phyloP scores from a whole-genome alignment of 2,113 vertebrate species.

The Phasianus colchicus region DNA sequence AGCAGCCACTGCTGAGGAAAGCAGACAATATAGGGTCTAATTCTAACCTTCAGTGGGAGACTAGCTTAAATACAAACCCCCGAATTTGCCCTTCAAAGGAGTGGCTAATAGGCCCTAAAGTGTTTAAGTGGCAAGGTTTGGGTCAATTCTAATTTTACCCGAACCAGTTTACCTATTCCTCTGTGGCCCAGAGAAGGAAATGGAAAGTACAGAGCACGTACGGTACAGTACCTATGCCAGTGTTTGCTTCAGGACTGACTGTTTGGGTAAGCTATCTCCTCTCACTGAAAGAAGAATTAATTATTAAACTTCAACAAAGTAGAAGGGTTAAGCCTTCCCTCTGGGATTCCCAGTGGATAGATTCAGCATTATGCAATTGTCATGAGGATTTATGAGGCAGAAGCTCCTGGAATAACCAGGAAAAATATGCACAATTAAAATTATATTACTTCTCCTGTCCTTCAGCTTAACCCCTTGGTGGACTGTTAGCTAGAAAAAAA shows the following conservation, averaged over 20 bases:
- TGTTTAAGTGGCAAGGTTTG: slow-evolving; percentile 27
- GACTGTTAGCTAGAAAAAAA: not conserved
- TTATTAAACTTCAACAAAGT: slow-evolving; percentile 42
- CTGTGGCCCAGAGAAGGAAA: slow-evolving; percentile 18
- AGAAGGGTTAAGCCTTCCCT: slow-evolving; percentile 62
- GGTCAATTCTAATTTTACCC: slow-evolving; percentile 58
- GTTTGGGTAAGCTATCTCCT: slow-evolving; percentile 30
- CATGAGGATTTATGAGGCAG: slow-evolving; percentile 40
- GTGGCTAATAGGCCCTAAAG: not conserved
- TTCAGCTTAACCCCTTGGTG: slow-evolving; percentile 52
- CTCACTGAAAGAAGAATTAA: not conserved
- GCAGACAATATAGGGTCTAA: not conserved
- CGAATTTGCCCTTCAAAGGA: not conserved
- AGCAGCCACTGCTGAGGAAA: slow-evolving; percentile 21
- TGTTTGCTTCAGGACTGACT: slow-evolving; percentile 3
- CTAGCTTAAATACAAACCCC: not conserved
- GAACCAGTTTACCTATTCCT: slow-evolving; percentile 50
- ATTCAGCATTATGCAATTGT: slow-evolving; percentile 35
- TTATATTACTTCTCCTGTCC: slow-evolving; percentile 16
- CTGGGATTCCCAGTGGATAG: slow-evolving; percentile 10
- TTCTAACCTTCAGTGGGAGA: not conserved
- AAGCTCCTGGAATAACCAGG: not conserved
- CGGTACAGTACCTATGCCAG: not conserved
- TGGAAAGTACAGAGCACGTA: slow-evolving; percentile 18
- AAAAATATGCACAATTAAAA: slow-evolving; percentile 48